These are phyloP conservation scores for Dendrocincla fuliginosa DNA, from an alignment of 2,797 vertebrate genomes.

Conservation along the genomic window DNA sequence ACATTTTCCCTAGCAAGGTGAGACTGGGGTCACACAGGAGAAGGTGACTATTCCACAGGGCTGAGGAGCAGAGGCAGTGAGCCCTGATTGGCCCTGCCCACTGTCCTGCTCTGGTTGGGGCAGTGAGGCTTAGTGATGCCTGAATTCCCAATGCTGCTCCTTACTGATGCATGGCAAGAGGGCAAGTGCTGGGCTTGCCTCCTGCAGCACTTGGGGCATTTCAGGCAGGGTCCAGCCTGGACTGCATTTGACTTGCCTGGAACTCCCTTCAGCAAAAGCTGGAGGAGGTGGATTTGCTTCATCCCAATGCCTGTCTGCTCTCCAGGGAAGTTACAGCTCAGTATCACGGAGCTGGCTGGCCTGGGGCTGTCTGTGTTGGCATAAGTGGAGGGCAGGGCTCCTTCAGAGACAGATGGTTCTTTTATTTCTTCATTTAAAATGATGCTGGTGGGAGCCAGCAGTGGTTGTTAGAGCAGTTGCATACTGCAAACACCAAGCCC, in stretches of 20 bases:
- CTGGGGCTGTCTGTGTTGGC: background rate
- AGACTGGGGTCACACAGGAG: background rate
- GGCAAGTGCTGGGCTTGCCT: background rate
- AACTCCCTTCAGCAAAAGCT: background rate
- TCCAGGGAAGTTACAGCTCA: background rate
- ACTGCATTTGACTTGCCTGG: background rate
- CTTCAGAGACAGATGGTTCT: background rate
- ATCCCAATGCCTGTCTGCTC: background rate
- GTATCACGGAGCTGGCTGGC: background rate
- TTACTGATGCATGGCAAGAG: rapidly evolving
- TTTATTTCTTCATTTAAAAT: background rate
- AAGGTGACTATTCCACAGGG: background rate
- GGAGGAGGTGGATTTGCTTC: background rate
- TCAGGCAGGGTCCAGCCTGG: background rate
- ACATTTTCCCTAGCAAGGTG: conserved; percentile 87
- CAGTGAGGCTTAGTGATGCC: rapidly evolving
- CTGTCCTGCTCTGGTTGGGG: rapidly evolving
- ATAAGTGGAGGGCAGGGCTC: background rate
- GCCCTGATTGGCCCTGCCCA: background rate
- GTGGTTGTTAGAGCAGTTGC: background rate
- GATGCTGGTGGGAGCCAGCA: background rate
- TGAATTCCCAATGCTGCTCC: background rate
- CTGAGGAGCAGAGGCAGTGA: background rate
- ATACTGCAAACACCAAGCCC: rapidly evolving
- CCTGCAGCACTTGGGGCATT: background rate